A percentile compares a stretch with the other conserved stretches of the same genome.
Conservation (phyloP, 2,888 invertebrate genomes). For the Dryadula phaetusa region DNA sequence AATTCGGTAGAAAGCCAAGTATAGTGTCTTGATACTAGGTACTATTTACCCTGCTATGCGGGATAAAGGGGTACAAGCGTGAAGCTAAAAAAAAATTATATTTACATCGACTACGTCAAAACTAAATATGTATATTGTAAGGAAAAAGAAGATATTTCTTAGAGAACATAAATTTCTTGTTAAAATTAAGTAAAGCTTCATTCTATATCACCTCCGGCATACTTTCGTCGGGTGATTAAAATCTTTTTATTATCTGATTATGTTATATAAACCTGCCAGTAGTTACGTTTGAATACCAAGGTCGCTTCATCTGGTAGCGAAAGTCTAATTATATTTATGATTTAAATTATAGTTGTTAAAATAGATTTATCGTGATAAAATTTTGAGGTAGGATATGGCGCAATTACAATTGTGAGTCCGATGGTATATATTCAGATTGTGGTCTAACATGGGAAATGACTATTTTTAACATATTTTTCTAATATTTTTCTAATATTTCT, state of each 20-base stretch:
- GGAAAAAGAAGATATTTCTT: slow-evolving; percentile 6
- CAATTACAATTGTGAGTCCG: background rate
- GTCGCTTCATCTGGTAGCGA: slow-evolving; percentile 33
- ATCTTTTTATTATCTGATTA: slow-evolving; percentile 30
- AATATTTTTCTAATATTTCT: too few species aligned
- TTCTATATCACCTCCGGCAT: slow-evolving; percentile 27
- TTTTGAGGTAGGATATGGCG: background rate
- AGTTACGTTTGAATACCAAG: slow-evolving; percentile 22
- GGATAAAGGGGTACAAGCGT: too few species aligned
- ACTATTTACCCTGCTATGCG: too few species aligned
- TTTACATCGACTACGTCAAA: too few species aligned
- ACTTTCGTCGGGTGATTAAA: slow-evolving; percentile 37
- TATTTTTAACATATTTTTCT: background rate
- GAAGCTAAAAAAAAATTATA: too few species aligned
- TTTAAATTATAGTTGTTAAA: slow-evolving; percentile 17
- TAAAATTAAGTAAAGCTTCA: background rate
- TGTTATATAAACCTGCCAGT: slow-evolving; percentile 21
- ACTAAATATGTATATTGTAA: too few species aligned
- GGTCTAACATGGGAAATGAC: background rate
- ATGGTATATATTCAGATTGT: background rate
- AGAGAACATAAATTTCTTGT: background rate
- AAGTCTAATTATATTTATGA: slow-evolving; percentile 34
- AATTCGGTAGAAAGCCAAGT: too few species aligned
- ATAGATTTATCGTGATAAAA: background rate
- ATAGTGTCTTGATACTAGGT: too few species aligned